Conservation (phyloP, 1,140 invertebrate genomes). For the Sinella curviseta region DNA sequence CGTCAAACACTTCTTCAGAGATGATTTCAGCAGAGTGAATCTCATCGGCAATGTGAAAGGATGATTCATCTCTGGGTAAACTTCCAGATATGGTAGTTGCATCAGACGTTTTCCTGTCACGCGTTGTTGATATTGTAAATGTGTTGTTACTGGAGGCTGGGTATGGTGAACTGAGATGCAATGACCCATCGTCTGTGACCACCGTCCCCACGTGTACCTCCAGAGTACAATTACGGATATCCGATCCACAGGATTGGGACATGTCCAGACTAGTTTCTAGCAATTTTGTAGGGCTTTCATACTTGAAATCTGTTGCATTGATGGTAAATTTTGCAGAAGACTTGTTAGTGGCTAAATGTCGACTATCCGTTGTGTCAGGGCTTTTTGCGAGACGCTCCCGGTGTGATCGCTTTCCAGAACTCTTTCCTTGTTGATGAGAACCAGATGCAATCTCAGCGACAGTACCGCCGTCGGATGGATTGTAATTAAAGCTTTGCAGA, state of each 20-base stretch:
- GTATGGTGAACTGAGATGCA: not conserved
- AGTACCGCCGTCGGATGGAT: not conserved
- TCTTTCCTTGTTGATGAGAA: not conserved
- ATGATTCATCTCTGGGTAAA: slow-evolving; percentile 31
- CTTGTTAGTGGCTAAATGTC: not conserved
- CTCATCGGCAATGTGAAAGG: slow-evolving; percentile 27
- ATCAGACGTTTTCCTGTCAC: slow-evolving; percentile 28
- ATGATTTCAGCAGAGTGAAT: slow-evolving; percentile 22
- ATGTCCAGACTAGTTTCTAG: not conserved
- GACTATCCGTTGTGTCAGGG: too few relatives aligned
- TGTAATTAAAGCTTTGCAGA: slow-evolving; percentile 20
- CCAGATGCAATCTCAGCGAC: not conserved
- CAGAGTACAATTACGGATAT: not conserved
- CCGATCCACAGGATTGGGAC: not conserved
- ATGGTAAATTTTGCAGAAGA: not conserved
- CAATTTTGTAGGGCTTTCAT: not conserved
- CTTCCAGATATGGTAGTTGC: slow-evolving; percentile 32
- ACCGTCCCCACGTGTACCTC: not conserved
- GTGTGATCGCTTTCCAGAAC: not conserved
- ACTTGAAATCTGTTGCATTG: not conserved
- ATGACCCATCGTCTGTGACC: not conserved
- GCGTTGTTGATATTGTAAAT: not conserved
- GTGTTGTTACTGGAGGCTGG: not conserved
- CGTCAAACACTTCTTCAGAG: slow-evolving; percentile 32
- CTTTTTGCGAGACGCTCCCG: not conserved